Percentiles rank a stretch among this genome's conserved stretches.
Evolutionary conservation across 1,140 invertebrate species (phyloP).

Genomic region (Heterodera schachtii): DNA sequence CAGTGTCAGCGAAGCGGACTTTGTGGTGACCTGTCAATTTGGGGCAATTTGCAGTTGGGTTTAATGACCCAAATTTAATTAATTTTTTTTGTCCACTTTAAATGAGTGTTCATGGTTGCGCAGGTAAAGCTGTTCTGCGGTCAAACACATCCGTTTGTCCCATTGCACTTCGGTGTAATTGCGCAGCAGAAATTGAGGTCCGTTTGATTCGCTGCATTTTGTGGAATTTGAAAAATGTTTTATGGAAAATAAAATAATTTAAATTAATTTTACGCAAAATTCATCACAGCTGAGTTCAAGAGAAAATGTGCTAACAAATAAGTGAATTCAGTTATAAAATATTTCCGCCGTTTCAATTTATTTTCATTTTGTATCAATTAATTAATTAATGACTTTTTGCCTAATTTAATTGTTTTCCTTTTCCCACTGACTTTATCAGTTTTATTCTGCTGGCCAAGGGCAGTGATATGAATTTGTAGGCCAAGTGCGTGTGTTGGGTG

Average conservation of each 20-base stretch:
- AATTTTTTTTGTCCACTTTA: conserved; percentile 14
- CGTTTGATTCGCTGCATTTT: conserved; percentile 65
- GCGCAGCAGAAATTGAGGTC: conserved; percentile 66
- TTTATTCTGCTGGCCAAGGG: conserved; percentile 63
- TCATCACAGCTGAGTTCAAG: too few relatives aligned
- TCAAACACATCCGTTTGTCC: conserved; percentile 67
- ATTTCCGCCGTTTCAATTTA: too few relatives aligned
- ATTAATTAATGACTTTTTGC: conserved; percentile 1
- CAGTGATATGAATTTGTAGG: conserved; percentile 68
- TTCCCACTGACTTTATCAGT: conserved; percentile 35
- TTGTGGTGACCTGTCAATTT: conserved; percentile 66
- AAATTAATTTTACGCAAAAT: too few relatives aligned
- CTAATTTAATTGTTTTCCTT: neutral
- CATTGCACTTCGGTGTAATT: conserved; percentile 68
- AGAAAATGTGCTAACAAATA: too few relatives aligned
- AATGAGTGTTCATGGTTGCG: conserved; percentile 40
- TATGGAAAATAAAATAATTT: too few relatives aligned
- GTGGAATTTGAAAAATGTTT: neutral
- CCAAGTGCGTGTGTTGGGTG: conserved; percentile 65
- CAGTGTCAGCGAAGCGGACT: conserved; percentile 66
- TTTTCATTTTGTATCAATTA: neutral
- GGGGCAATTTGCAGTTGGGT: neutral
- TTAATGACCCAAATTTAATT: neutral
- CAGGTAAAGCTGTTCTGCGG: conserved; percentile 38
- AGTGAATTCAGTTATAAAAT: too few relatives aligned